Conservation (phyloP, 2,113 vertebrate genomes). For the Philantomba maxwellii region DNA sequence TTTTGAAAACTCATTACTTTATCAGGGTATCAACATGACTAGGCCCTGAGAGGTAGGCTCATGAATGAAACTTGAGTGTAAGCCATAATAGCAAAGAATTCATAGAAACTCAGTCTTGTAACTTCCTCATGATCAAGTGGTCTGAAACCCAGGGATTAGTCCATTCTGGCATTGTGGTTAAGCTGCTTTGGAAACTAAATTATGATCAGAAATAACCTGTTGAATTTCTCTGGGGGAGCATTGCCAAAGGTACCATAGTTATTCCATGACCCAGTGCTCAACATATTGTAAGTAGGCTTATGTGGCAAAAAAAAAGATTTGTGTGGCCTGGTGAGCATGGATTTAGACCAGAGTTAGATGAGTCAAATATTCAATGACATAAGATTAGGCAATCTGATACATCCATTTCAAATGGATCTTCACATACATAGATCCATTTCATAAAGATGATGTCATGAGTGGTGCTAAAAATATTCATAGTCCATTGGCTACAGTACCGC, state of each 20-base stretch:
- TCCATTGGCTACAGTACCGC: rapidly evolving
- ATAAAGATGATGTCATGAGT: background rate
- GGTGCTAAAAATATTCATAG: background rate
- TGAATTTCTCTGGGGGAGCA: background rate
- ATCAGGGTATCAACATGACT: background rate
- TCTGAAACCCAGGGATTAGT: background rate
- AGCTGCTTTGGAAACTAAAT: background rate
- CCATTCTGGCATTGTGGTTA: background rate
- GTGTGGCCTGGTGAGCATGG: background rate
- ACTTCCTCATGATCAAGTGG: background rate
- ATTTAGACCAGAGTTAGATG: background rate
- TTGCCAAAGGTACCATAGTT: background rate
- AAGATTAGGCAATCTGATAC: background rate
- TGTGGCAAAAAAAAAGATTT: background rate
- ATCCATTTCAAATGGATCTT: background rate
- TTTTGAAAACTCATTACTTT: background rate
- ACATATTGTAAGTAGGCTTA: background rate
- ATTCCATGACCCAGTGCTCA: background rate
- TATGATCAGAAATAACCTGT: background rate
- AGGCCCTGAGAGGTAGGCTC: background rate
- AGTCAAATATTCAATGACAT: background rate
- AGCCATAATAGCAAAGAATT: background rate
- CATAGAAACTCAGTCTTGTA: background rate
- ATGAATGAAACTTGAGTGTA: background rate
- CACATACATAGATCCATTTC: background rate